phyloP scores from a whole-genome alignment of 2,797 vertebrate species.

The Scomberomorus guttatus region DNA sequence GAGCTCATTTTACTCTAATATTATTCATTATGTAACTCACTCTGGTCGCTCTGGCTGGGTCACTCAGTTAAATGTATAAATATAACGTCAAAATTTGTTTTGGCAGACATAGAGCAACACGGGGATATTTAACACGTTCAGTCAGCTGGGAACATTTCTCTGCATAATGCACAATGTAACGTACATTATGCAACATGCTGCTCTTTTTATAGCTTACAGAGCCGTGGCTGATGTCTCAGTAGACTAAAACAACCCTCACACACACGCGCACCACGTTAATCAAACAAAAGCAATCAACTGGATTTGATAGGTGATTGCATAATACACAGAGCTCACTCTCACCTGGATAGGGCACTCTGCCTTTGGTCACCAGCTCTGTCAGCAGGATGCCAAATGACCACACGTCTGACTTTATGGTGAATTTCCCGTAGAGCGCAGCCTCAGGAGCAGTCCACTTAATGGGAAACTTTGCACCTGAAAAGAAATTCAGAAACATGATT shows the following conservation, averaged over 20 bases:
- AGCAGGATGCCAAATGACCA: constrained; percentile 99
- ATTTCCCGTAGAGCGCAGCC: constrained; percentile 96
- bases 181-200: constrained; percentile 63
- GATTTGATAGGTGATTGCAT: constrained; percentile 16
- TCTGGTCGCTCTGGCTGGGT: background rate
- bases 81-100: background rate
- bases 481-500: constrained; percentile 15
- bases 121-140: constrained; percentile 30
- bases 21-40: background rate
- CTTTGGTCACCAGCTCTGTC: constrained; percentile 99
- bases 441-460: constrained; percentile 99
- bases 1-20: background rate
- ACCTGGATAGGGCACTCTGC: constrained; percentile 99
- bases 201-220: constrained; percentile 47
- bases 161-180: constrained; percentile 53
- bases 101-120: background rate
- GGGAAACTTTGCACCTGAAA: constrained; percentile 96
- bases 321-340: constrained; percentile 58
- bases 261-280: constrained; percentile 29
- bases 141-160: constrained; percentile 33
- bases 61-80: background rate
- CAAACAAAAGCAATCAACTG: constrained; percentile 17
- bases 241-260: background rate
- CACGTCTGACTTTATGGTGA: constrained; percentile 99
- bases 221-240: background rate